phyloP scores from a whole-genome alignment of 1,140 invertebrate species.

The Drosophila arawakana region DNA sequence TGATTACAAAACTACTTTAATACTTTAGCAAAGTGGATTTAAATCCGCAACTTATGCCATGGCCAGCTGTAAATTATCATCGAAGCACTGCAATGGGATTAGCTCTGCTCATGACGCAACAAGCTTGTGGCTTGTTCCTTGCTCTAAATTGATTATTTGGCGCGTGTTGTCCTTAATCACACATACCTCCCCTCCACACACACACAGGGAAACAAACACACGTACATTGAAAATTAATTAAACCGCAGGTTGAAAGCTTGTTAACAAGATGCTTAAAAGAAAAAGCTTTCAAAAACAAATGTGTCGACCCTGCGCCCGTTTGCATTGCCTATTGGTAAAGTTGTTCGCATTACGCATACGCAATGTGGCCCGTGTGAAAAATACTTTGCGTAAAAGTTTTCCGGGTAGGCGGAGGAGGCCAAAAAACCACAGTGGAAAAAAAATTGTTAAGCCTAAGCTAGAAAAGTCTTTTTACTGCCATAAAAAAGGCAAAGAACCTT shows the following conservation, averaged over 20 bases:
- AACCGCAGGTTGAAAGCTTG: conserved; percentile 70
- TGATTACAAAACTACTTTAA: too few species aligned
- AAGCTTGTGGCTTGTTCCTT: not conserved
- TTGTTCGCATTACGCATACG: conserved; percentile 67
- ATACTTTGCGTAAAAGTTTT: conserved; percentile 71
- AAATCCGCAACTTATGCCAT: not conserved
- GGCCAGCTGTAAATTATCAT: not conserved
- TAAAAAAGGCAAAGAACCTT: conserved; percentile 60
- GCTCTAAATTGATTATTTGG: not conserved
- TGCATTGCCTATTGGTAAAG: not conserved
- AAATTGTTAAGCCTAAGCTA: conserved; percentile 36
- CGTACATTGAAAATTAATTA: conserved; percentile 78
- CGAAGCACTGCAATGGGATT: not conserved
- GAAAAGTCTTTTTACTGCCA: conserved; percentile 4
- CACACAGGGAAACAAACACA: not conserved
- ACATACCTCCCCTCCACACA: not conserved
- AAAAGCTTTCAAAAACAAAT: conserved; percentile 60
- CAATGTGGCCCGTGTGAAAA: conserved; percentile 72
- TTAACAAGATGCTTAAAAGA: conserved; percentile 77
- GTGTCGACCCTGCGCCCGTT: conserved; percentile 6
- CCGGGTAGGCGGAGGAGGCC: too few species aligned
- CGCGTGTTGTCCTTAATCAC: not conserved
- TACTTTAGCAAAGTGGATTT: too few species aligned
- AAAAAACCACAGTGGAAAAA: conserved; percentile 22
- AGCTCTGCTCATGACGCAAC: not conserved